A percentile compares a stretch with the other conserved stretches of the same genome.
Conservation (phyloP, 1,140 invertebrate species). For the Cataglyphis hispanica region DNA sequence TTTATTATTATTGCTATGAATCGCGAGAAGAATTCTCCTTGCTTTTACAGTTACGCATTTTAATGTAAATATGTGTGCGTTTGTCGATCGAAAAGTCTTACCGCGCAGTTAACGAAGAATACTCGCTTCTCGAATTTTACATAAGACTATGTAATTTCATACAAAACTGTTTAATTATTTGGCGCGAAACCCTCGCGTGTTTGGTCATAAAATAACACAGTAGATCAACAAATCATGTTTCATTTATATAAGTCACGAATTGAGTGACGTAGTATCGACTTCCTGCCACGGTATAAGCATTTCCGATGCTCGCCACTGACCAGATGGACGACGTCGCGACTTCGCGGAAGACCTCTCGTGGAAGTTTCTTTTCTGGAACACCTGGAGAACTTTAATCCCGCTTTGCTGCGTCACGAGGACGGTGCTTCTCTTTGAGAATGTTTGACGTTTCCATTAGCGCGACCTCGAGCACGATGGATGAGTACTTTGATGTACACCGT, state of each 20-base stretch:
- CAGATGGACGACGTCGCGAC: conserved; percentile 27
- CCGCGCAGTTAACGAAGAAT: not conserved
- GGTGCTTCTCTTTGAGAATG: conserved; percentile 65
- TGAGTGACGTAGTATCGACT: conserved; percentile 4
- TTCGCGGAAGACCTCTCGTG: conserved; percentile 32
- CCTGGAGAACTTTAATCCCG: conserved; percentile 46
- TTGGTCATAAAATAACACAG: not conserved
- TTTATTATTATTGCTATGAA: not conserved
- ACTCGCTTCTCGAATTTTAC: not conserved
- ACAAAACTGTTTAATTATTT: not conserved
- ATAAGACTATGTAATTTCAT: not conserved
- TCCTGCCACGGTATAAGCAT: conserved; percentile 9
- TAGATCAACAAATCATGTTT: not conserved
- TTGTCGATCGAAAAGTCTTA: conserved; percentile 7
- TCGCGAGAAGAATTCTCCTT: not conserved
- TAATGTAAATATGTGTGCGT: not conserved
- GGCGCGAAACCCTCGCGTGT: not conserved
- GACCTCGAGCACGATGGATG: conserved; percentile 17
- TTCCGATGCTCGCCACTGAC: conserved; percentile 28
- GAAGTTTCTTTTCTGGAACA: conserved; percentile 49
- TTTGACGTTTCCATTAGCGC: conserved; percentile 75
- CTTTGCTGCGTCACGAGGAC: conserved; percentile 54
- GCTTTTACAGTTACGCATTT: not conserved
- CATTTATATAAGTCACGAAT: not conserved
- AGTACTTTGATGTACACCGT: conserved; percentile 61